A percentile compares a stretch with the other conserved stretches of the same genome.
These are phyloP conservation scores for Hydrochoerus hydrochaeris DNA, from an alignment of 2,113 vertebrate genomes.

Conservation along the genomic window DNA sequence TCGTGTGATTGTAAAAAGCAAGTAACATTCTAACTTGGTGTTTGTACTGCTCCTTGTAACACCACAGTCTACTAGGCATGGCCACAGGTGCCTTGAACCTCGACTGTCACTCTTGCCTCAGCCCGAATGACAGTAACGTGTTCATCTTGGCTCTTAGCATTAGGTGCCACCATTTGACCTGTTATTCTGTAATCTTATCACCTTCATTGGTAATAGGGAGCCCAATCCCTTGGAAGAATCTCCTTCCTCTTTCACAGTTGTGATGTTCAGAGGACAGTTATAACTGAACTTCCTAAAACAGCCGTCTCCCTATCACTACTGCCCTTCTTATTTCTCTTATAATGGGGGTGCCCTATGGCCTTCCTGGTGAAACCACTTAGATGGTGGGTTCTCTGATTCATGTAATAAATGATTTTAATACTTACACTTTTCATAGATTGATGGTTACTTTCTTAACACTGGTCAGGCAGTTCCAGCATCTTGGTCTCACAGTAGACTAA, in stretches of 20 bases:
- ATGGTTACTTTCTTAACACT: neutral
- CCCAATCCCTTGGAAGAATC: neutral
- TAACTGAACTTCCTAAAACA: neutral
- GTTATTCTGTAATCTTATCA: neutral
- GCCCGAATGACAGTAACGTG: neutral
- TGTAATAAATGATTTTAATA: neutral
- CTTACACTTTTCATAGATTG: neutral
- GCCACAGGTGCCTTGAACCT: neutral
- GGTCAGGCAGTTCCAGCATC: neutral
- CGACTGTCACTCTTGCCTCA: no score
- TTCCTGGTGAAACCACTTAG: neutral
- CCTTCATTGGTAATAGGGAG: neutral
- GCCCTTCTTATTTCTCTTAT: neutral
- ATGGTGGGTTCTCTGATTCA: neutral
- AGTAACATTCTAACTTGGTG: neutral
- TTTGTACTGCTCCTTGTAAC: neutral
- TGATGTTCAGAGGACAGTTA: neutral
- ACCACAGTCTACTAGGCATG: neutral
- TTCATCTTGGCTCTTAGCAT: neutral
- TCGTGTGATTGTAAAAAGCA: neutral
- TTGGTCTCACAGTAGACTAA: neutral
- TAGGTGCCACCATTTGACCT: neutral
- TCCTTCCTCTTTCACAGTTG: neutral
- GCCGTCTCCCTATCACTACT: neutral
- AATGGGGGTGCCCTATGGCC: neutral